phyloP scores from a whole-genome alignment of 2,888 invertebrate species.

The Phaedon cochleariae region DNA sequence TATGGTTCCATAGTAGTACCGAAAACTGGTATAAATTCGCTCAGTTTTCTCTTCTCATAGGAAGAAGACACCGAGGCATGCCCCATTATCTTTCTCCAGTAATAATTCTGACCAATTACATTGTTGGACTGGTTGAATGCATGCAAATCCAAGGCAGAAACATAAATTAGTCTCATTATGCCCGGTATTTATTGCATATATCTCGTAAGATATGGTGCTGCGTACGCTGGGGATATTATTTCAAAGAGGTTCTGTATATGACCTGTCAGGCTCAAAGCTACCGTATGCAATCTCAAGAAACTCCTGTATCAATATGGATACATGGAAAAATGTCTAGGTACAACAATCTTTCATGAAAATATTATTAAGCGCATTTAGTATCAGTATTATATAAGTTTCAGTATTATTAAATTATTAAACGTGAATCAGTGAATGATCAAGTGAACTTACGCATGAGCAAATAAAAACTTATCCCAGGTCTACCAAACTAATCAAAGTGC shows the following conservation, averaged over 20 bases:
- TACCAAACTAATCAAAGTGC: too few species aligned
- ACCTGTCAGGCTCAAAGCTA: not conserved
- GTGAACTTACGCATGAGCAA: too few species aligned
- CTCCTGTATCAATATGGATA: too few species aligned
- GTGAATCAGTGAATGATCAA: too few species aligned
- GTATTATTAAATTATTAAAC: too few species aligned
- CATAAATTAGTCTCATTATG: constrained; percentile 58
- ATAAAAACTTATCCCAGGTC: too few species aligned
- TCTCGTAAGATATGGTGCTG: constrained; percentile 16
- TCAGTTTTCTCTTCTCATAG: constrained; percentile 8
- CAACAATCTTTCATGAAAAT: too few species aligned
- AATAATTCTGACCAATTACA: constrained; percentile 38
- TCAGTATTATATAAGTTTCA: too few species aligned
- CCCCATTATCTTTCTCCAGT: constrained; percentile 33
- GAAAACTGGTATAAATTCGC: not conserved
- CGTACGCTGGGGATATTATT: not conserved
- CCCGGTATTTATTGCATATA: constrained; percentile 53
- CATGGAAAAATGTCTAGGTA: too few species aligned
- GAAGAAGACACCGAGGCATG: constrained; percentile 25
- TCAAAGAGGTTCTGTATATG: not conserved
- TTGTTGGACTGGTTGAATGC: constrained; percentile 16
- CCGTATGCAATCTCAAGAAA: not conserved
- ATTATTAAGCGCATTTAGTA: too few species aligned
- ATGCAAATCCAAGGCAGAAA: constrained; percentile 53
- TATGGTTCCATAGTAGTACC: not conserved